Evolutionary conservation across 1,140 invertebrate species (phyloP), one percentile per base, ranked within the genome.

Genomic region (Drosophila prosaltans): DNA sequence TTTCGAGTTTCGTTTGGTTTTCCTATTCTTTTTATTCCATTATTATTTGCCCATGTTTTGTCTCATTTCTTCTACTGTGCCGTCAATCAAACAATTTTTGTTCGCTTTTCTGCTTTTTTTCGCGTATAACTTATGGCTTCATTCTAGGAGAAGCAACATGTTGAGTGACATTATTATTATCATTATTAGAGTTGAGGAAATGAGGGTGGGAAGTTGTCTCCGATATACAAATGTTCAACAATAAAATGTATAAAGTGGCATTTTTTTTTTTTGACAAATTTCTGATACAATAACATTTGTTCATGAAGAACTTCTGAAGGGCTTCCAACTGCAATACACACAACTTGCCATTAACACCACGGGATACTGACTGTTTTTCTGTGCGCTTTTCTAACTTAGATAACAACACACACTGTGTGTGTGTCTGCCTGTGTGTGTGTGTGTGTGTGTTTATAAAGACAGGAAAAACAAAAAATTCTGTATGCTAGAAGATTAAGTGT

Each of bases 1-100:
- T 57, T 58, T 73, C 9, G 21, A 67, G 65, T 61, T 83, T 54
- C 76, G 61, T 84, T 84, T 72, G 24, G 59, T 60, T 48, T 62
- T 45, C 21, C 39, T 65, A 60, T 41, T 32, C 48, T 26, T 26
- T 16, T 39, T 39, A 4, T 36, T 51, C 21, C 24, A 36, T 43
- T 48, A 8, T 57, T 51, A 26, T 62, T 61, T 16, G 16, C 16
- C 16, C 16, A 16, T 28, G 10, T 11, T 57, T 6, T 16, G 10
- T 21, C 40, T 41, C 16, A 10, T 72, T 32, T 24, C 61, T 57
- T 3, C 57, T 68, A 60, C 64, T 61, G 39, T 16, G 36, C 26
- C 72, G 74, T 75, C 55, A 68, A 74, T 75, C 72, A 75, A 62
- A 43, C 45, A 51, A 26, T 26, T 26, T 9, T 51, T 51, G 8